Percentiles rank a stretch among this genome's conserved stretches.
phyloP scores from a whole-genome alignment of 2,797 vertebrate species.

The Mormyrops boulengeri region DNA sequence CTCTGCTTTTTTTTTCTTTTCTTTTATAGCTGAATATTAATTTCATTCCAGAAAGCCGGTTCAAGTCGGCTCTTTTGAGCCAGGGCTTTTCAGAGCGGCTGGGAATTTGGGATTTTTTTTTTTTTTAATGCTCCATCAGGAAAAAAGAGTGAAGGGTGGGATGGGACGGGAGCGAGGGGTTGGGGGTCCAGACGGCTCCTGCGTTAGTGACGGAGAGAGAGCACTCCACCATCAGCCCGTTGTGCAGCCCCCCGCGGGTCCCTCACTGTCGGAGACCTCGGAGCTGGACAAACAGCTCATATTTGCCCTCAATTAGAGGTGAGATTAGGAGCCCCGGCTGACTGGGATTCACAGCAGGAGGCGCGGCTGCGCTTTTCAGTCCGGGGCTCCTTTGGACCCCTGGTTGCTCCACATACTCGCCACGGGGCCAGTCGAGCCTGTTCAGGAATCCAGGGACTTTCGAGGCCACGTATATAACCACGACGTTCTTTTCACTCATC shows the following conservation, averaged over 20 bases:
- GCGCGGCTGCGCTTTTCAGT: slow-evolving; percentile 59
- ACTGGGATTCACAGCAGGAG: slow-evolving; percentile 46
- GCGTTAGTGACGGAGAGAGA: slow-evolving; percentile 37
- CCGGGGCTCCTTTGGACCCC: slow-evolving; percentile 40
- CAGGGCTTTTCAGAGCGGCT: not conserved
- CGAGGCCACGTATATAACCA: slow-evolving; percentile 53
- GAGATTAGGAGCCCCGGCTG: slow-evolving; percentile 63
- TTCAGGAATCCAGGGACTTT: slow-evolving; percentile 61
- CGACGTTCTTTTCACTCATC: slow-evolving; percentile 36
- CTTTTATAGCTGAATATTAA: not conserved
- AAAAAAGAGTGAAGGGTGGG: not conserved
- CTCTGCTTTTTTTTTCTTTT: not conserved
- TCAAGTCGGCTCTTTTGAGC: not conserved
- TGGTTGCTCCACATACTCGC: slow-evolving; percentile 42
- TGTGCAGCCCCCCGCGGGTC: slow-evolving; percentile 47
- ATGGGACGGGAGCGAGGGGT: not conserved
- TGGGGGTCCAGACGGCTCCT: not conserved
- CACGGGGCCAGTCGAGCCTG: slow-evolving; percentile 53
- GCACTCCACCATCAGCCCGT: slow-evolving; percentile 52
- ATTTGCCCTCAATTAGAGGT: slow-evolving; percentile 68
- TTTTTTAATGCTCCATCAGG: not conserved
- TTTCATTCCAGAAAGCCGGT: not conserved
- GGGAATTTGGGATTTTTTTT: not conserved
- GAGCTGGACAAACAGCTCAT: slow-evolving; percentile 63
- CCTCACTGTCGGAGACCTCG: slow-evolving; percentile 48